Percentiles rank a stretch among this genome's conserved stretches.
These are phyloP conservation scores for Erebia ligea DNA, from an alignment of 2,888 invertebrate genomes.

Conservation along the genomic window DNA sequence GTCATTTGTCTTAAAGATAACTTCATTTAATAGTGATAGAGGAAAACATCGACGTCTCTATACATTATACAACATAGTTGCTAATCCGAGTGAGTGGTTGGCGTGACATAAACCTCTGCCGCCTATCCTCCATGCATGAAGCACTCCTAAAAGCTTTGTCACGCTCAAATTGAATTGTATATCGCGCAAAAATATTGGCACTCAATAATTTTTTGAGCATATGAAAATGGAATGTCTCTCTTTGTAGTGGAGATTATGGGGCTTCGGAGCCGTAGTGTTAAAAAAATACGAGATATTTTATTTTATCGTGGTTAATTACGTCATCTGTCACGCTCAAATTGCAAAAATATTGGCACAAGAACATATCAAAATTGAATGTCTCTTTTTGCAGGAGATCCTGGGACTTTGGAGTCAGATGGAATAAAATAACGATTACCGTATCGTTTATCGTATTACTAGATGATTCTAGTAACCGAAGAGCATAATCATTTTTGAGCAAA, in stretches of 20 bases:
- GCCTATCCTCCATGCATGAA: slow-evolving; percentile 8
- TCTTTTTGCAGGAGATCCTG: too few relatives aligned
- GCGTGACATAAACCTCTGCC: slow-evolving; percentile 17
- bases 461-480: too few relatives aligned
- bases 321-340: slow-evolving; percentile 17
- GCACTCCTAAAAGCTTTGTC: slow-evolving; percentile 18
- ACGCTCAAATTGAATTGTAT: slow-evolving; percentile 20
- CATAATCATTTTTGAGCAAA: too few relatives aligned
- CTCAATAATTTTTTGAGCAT: slow-evolving; percentile 12
- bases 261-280: too few relatives aligned
- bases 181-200: slow-evolving; percentile 16
- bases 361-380: not conserved
- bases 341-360: slow-evolving; percentile 16
- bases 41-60: slow-evolving; percentile 6
- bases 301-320: too few relatives aligned
- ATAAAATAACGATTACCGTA: too few relatives aligned
- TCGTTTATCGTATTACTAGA: too few relatives aligned
- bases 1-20: not conserved
- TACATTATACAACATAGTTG: slow-evolving; percentile 8
- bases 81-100: slow-evolving; percentile 17
- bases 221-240: not conserved
- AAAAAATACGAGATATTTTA: too few relatives aligned
- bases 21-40: slow-evolving; percentile 12
- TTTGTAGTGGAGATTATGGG: too few relatives aligned
- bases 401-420: too few relatives aligned